These are phyloP conservation scores for Aplysia californica DNA, from an alignment of 1,140 invertebrate species.

Conservation along the genomic window DNA sequence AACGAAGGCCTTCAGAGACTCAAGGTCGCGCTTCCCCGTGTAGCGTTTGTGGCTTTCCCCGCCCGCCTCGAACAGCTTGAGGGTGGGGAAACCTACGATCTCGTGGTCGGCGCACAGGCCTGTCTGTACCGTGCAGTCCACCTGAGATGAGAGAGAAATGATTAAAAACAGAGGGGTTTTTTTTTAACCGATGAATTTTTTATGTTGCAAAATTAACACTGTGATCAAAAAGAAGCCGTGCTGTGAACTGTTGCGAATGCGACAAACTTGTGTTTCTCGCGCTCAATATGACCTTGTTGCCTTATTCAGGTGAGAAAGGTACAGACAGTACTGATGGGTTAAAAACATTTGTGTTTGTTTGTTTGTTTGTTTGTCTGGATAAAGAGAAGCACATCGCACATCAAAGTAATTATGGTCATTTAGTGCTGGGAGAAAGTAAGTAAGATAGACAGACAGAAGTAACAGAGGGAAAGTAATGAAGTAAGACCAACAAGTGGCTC, in stretches of 20 bases:
- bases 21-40: conserved; percentile 78
- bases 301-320: not conserved
- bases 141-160: conserved; percentile 35
- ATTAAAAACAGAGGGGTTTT: too few species aligned
- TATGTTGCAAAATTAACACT: not conserved
- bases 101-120: conserved; percentile 78
- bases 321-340: not conserved
- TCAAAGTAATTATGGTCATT: too few species aligned
- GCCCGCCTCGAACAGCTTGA: conserved; percentile 81
- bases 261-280: not conserved
- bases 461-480: too few species aligned
- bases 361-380: too few species aligned
- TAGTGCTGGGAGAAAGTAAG: too few species aligned
- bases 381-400: too few species aligned
- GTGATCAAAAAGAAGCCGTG: not conserved
- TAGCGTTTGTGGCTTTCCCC: conserved; percentile 75
- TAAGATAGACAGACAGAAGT: too few species aligned
- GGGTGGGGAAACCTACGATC: conserved; percentile 79
- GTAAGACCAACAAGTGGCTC: too few species aligned
- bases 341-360: too few species aligned
- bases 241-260: not conserved
- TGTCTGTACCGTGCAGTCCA: conserved; percentile 82
- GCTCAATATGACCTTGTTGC: not conserved
- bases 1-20: conserved; percentile 79
- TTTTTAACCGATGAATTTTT: not conserved